Conservation (phyloP, 2,888 invertebrate genomes). For the Ophraella communa region DNA sequence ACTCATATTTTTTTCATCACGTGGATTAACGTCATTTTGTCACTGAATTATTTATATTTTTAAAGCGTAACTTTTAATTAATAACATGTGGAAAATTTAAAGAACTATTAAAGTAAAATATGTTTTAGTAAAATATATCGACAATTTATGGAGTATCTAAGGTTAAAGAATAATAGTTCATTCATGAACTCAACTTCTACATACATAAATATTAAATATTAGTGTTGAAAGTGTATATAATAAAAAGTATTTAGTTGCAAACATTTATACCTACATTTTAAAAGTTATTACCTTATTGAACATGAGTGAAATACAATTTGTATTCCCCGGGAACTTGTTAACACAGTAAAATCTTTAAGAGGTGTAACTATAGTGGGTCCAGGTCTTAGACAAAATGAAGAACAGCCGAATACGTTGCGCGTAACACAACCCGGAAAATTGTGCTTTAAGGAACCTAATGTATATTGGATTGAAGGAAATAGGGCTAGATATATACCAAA, state of each 20-base stretch:
- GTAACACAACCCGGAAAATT: conserved; percentile 78
- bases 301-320: conserved; percentile 61
- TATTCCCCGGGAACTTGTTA: conserved; percentile 77
- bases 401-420: conserved; percentile 66
- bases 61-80: too few species aligned
- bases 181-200: too few species aligned
- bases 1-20: not conserved
- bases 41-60: not conserved
- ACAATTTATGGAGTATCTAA: too few species aligned
- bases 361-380: conserved; percentile 76
- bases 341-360: conserved; percentile 59
- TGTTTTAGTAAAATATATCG: too few species aligned
- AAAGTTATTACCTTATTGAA: not conserved
- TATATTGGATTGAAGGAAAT: conserved; percentile 85
- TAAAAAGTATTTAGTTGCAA: not conserved
- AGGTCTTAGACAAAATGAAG: conserved; percentile 75
- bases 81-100: too few species aligned
- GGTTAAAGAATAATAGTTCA: not conserved
- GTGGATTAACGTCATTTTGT: not conserved
- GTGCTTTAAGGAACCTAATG: conserved; percentile 73
- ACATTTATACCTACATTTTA: not conserved
- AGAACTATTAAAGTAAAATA: too few species aligned
- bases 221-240: too few species aligned
- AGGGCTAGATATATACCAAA: conserved; percentile 83
- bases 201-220: too few species aligned